Percentiles rank a stretch among this genome's conserved stretches.
phyloP scores from a whole-genome alignment of 2,888 invertebrate species.

The Chalcosyrphus nemorum region DNA sequence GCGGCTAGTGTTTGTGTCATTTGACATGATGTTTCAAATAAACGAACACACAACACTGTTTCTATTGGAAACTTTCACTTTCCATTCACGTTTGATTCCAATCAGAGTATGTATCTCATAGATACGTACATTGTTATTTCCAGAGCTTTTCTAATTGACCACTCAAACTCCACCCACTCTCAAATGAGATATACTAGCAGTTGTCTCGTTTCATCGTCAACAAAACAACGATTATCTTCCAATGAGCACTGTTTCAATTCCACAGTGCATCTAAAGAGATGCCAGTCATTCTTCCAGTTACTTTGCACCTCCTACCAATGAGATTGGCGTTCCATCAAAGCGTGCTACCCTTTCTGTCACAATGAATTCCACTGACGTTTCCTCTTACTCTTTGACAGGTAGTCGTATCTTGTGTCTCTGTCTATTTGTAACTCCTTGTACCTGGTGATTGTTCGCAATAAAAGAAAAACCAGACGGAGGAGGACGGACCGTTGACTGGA shows the following conservation, averaged over 20 bases:
- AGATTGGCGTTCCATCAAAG: slow-evolving; percentile 15
- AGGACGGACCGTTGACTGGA: slow-evolving; percentile 76
- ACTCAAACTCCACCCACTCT: slow-evolving; percentile 45
- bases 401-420: slow-evolving; percentile 15
- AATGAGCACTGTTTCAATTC: slow-evolving; percentile 66
- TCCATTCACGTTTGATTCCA: slow-evolving; percentile 56
- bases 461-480: slow-evolving; percentile 60
- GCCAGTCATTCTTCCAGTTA: slow-evolving; percentile 37
- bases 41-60: slow-evolving; percentile 7
- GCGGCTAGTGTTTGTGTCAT: slow-evolving; percentile 45
- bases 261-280: slow-evolving; percentile 12
- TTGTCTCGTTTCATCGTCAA: slow-evolving; percentile 32
- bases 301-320: slow-evolving; percentile 38
- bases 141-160: slow-evolving; percentile 64
- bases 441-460: slow-evolving; percentile 19
- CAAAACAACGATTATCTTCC: slow-evolving; percentile 32
- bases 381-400: neutral
- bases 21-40: slow-evolving; percentile 18
- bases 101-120: slow-evolving; percentile 29
- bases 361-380: neutral
- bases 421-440: slow-evolving; percentile 36
- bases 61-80: slow-evolving; percentile 68
- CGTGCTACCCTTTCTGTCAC: slow-evolving; percentile 17
- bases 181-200: slow-evolving; percentile 1
- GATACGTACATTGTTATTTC: slow-evolving; percentile 43